phyloP scores from a whole-genome alignment of 2,888 invertebrate species.

The Spilarctia lutea region DNA sequence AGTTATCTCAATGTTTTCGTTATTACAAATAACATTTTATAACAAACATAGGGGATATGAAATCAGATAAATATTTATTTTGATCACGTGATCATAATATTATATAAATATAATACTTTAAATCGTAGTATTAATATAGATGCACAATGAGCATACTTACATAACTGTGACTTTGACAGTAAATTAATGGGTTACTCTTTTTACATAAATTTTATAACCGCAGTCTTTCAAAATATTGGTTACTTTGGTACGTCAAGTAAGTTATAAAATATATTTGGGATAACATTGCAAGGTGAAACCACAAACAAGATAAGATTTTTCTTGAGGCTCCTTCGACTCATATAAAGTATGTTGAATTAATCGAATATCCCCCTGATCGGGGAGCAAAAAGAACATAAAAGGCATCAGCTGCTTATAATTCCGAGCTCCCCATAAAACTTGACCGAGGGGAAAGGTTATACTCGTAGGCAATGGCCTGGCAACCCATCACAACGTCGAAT shows the following conservation, averaged over 20 bases:
- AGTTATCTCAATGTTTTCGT: constrained; percentile 26
- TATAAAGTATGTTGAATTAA: constrained; percentile 9
- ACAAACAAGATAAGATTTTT: constrained; percentile 3
- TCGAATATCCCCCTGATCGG: constrained; percentile 13
- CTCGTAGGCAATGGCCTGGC: constrained; percentile 17
- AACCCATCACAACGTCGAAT: constrained; percentile 12
- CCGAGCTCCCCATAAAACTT: constrained; percentile 22
- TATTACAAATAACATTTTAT: constrained; percentile 20
- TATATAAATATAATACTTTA: not conserved
- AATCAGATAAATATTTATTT: constrained; percentile 13
- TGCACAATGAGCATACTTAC: not conserved
- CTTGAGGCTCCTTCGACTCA: not conserved
- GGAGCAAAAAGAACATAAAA: constrained; percentile 17
- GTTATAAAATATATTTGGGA: not conserved
- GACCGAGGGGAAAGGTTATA: constrained; percentile 24
- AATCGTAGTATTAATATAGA: not conserved
- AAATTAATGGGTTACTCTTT: not conserved
- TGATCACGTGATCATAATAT: not conserved
- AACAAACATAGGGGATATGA: constrained; percentile 9
- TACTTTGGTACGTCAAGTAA: not conserved
- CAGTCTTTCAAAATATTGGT: not conserved
- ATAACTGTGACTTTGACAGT: not conserved
- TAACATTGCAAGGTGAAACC: not conserved
- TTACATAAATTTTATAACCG: not conserved
- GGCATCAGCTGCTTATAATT: constrained; percentile 24